phyloP scores from a whole-genome alignment of 2,888 invertebrate genomes.

The Atherix ibis region DNA sequence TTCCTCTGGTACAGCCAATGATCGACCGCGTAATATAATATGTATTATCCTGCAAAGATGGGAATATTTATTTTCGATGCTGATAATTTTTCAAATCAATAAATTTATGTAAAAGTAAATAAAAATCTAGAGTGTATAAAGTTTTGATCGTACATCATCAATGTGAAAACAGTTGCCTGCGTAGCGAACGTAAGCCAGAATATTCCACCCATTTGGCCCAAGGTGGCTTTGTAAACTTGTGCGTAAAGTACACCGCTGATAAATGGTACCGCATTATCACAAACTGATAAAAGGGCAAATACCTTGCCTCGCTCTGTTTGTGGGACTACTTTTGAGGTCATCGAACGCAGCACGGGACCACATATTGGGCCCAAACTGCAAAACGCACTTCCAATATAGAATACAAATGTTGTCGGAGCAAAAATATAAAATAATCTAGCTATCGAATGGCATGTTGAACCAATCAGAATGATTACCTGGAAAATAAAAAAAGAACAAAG shows the following conservation, averaged over 20 bases:
- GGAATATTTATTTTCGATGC: background rate
- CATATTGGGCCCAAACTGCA: slow-evolving; percentile 65
- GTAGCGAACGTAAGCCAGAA: slow-evolving; percentile 58
- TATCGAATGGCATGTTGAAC: slow-evolving; percentile 49
- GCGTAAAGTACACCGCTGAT: slow-evolving; percentile 57
- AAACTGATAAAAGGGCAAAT: slow-evolving; percentile 60
- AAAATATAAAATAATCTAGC: slow-evolving; percentile 53
- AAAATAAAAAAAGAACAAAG: slow-evolving; percentile 8
- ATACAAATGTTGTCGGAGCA: slow-evolving; percentile 37
- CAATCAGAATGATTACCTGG: slow-evolving; percentile 52
- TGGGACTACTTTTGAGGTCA: slow-evolving; percentile 63
- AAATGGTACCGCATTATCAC: slow-evolving; percentile 64
- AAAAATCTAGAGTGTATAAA: background rate
- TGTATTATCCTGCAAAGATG: background rate
- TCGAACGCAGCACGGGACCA: slow-evolving; percentile 63
- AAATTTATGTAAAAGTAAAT: background rate
- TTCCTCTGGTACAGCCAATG: too few species aligned
- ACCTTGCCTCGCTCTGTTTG: slow-evolving; percentile 61
- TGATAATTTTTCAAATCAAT: background rate
- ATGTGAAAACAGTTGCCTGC: slow-evolving; percentile 47
- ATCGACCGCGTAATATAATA: too few species aligned
- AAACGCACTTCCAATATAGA: slow-evolving; percentile 57
- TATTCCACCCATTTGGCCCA: slow-evolving; percentile 44
- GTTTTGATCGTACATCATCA: slow-evolving; percentile 42
- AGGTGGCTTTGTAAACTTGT: slow-evolving; percentile 51